phyloP scores from a whole-genome alignment of 2,113 vertebrate species.

The Neodon shergylaensis region DNA sequence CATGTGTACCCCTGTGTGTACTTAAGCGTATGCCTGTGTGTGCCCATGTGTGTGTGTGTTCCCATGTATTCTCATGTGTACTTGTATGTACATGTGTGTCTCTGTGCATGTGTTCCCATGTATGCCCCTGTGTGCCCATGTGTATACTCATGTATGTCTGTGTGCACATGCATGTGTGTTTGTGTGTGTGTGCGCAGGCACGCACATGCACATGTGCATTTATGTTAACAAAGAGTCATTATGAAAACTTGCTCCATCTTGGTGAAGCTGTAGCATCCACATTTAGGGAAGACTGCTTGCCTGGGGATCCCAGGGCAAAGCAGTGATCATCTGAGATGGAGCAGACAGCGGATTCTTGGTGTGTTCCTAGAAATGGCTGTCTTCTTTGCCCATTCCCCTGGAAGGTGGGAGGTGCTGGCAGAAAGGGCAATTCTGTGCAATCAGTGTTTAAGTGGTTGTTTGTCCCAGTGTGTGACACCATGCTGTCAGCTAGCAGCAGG shows the following conservation, averaged over 20 bases:
- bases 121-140: not conserved
- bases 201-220: fast-evolving
- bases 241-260: constrained; percentile 32
- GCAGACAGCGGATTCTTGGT: constrained; percentile 34
- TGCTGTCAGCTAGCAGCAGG: constrained; percentile 89
- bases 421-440: constrained; percentile 88
- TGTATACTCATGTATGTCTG: not conserved
- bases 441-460: constrained; percentile 92
- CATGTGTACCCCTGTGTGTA: too few species aligned
- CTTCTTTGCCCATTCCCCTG: constrained; percentile 7
- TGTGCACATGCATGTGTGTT: fast-evolving
- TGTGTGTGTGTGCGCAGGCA: too few species aligned
- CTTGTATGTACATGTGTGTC: too few species aligned
- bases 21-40: too few species aligned
- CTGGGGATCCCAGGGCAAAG: constrained; percentile 19
- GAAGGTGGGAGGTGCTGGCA: constrained; percentile 68
- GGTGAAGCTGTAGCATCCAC: constrained; percentile 46
- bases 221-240: not conserved
- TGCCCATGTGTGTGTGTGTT: too few species aligned
- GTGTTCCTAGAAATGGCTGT: constrained; percentile 64
- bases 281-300: not conserved
- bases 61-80: too few species aligned
- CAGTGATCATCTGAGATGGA: not conserved
- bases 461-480: constrained; percentile 88
- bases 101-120: too few species aligned